A percentile compares a stretch with the other conserved stretches of the same genome.
phyloP scores from a whole-genome alignment of 2,113 vertebrate genomes.

The Panurus biarmicus region DNA sequence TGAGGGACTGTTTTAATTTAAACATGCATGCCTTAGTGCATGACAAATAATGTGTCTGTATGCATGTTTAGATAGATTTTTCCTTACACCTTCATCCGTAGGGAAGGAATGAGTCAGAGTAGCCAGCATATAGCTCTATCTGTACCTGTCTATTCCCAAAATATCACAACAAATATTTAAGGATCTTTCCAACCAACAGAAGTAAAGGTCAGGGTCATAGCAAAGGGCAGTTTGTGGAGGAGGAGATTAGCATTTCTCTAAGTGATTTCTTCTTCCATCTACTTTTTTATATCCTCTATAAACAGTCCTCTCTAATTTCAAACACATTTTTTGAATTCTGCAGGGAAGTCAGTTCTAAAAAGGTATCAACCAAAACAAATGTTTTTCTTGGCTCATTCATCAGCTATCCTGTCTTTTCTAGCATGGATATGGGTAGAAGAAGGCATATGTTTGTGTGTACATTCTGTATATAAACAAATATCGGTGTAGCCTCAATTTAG shows the following conservation, averaged over 20 bases:
- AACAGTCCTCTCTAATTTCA: slow-evolving; percentile 62
- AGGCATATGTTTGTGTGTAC: not conserved
- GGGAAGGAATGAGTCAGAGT: slow-evolving; percentile 12
- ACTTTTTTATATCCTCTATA: slow-evolving; percentile 48
- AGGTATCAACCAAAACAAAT: slow-evolving; percentile 44
- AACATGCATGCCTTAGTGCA: not conserved
- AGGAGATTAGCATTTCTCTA: slow-evolving; percentile 50
- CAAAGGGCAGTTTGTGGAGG: slow-evolving; percentile 51
- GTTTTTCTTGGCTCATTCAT: slow-evolving; percentile 48
- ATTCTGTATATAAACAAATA: not conserved
- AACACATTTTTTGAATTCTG: slow-evolving; percentile 53
- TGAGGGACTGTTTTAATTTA: not conserved
- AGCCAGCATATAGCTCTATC: slow-evolving; percentile 7
- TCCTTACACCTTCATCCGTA: not conserved
- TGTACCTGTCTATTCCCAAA: slow-evolving; percentile 63
- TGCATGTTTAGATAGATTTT: not conserved
- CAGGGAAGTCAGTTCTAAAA: slow-evolving; percentile 53
- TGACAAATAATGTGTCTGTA: not conserved
- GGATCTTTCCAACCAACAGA: slow-evolving; percentile 46
- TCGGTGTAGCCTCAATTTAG: not conserved
- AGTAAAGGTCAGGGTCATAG: slow-evolving; percentile 62
- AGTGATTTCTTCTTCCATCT: slow-evolving; percentile 51
- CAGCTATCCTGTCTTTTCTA: slow-evolving; percentile 18
- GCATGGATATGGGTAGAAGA: not conserved
- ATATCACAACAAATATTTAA: slow-evolving; percentile 67